Conservation (phyloP, 2,797 vertebrate species). For the Molossus molossus region DNA sequence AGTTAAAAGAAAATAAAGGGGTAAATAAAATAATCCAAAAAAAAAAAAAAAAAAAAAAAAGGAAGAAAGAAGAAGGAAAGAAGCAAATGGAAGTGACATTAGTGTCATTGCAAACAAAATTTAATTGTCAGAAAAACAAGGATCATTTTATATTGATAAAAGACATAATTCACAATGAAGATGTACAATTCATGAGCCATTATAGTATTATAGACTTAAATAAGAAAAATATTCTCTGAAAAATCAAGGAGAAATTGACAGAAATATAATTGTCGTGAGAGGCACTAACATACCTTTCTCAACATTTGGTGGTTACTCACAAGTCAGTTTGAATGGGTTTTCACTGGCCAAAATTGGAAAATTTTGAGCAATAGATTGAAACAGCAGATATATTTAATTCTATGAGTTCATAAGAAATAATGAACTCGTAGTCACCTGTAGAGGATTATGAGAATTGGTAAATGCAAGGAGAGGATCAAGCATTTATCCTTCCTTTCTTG, state of each 20-base stretch:
- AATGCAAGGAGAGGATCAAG: neutral
- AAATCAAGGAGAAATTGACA: conserved; percentile 27
- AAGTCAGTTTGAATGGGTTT: neutral
- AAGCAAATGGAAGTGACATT: neutral
- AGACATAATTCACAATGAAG: neutral
- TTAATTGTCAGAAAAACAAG: neutral
- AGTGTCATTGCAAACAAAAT: conserved; percentile 31
- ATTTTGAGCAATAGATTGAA: neutral
- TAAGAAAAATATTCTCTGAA: neutral
- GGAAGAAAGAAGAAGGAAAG: neutral
- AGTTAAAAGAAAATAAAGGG: neutral
- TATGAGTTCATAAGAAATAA: neutral
- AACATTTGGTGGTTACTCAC: neutral
- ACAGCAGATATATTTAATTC: neutral
- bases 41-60: neutral
- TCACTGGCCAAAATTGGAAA: neutral
- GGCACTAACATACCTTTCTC: neutral
- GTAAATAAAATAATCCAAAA: neutral
- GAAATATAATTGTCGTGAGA: neutral
- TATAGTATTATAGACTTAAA: neutral
- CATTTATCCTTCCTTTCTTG: neutral
- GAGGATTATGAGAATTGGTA: neutral
- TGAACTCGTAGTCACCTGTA: neutral
- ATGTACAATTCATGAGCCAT: neutral
- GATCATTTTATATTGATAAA: neutral